These are phyloP conservation scores for Macquaria australasica DNA, from an alignment of 2,113 vertebrate species.

Conservation along the genomic window DNA sequence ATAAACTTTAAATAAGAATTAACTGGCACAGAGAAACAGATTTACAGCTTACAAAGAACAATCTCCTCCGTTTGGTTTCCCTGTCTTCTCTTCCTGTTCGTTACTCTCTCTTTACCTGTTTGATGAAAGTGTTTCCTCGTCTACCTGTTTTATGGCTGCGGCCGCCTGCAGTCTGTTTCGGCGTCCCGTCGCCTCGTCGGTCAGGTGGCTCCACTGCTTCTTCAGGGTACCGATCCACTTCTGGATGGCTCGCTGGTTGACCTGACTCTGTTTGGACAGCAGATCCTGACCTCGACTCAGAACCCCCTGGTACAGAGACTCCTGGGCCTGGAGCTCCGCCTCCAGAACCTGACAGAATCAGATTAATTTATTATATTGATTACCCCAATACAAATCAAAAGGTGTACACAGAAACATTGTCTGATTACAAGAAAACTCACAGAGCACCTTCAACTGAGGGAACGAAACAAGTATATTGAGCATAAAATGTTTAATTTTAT, in stretches of 20 bases:
- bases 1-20: too few relatives aligned
- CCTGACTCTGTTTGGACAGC: constrained; percentile 70
- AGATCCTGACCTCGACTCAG: constrained; percentile 84
- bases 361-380: neutral
- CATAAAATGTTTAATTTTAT: too few relatives aligned
- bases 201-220: constrained; percentile 87
- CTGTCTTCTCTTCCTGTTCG: neutral
- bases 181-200: constrained; percentile 69
- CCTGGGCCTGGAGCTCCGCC: constrained; percentile 85
- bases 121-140: neutral
- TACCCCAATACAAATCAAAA: too few relatives aligned
- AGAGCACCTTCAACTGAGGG: too few relatives aligned
- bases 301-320: constrained; percentile 81
- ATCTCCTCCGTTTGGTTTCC: too few relatives aligned
- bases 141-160: constrained; percentile 86
- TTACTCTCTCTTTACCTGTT: constrained; percentile 1
- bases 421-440: too few relatives aligned
- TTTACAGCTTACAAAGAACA: too few relatives aligned
- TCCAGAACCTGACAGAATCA: constrained; percentile 84
- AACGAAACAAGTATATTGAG: too few relatives aligned
- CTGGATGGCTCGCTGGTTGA: constrained; percentile 66
- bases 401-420: too few relatives aligned
- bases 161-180: constrained; percentile 85
- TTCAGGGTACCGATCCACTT: constrained; percentile 84
- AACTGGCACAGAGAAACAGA: too few relatives aligned